Evolutionary conservation across 1,140 invertebrate species (phyloP), one percentile per base, ranked within the genome.

Genomic region (Megalonaias nervosa): DNA sequence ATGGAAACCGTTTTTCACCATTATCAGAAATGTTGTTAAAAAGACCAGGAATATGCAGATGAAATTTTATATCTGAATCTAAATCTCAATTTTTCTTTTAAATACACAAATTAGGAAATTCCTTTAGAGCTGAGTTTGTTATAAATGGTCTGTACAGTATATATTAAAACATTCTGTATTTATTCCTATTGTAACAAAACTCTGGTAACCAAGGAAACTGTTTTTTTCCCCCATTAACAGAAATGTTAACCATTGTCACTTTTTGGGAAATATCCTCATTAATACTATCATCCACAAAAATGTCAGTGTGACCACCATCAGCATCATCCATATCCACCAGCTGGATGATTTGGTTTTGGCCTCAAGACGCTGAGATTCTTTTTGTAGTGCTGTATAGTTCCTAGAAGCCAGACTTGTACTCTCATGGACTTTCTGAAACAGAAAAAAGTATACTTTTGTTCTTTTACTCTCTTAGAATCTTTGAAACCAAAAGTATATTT

Each of bases 311-410:
- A 98, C 96, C 77, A 96, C 91, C 21, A 94, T 93, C 66, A 98
- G 91, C 94, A 97, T 95, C 13, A 97, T 87, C 96, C 96, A 97
- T 75, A 98, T 93, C 96, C 96, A 98, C 91, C 97, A 98, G 87
- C 96, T 96, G 93, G 96, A 98, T 1, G 95, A 95, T 77, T 95
- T 94, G 26, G 95, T 97, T 89, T 97, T 96, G 79, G 95, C 95
- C 85, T 95, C 93, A 38, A 99, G 90, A 86, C 95, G 94, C 14
- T 95, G 93, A 15, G 95, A 95, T 91, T 98, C 96, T 66, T 93
- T 92, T 89, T 95, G 94, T 70, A 99, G 91, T 68, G 95, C 95
- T 23, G 88, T 87, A 82, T 94, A 91, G 90, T 98, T 98, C 5
- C 91, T 90, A 80, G 97, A 96, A 0, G 96, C 95, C 70, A 97